A percentile compares a stretch with the other conserved stretches of the same genome.
phyloP scores from a whole-genome alignment of 2,113 vertebrate species.

The Naja naja region DNA sequence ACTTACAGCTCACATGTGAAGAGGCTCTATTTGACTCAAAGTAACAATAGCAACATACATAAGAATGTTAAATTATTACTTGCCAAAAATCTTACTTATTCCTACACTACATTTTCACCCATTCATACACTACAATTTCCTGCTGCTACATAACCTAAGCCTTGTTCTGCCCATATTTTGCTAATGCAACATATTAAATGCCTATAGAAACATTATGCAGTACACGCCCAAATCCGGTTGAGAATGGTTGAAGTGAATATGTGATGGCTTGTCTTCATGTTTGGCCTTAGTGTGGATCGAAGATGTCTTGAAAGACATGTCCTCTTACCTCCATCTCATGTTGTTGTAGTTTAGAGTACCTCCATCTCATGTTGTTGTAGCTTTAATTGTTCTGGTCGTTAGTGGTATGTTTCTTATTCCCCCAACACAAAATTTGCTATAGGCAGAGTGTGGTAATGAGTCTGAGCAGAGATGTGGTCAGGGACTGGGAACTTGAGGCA shows the following conservation, averaged over 20 bases:
- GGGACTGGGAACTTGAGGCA: neutral
- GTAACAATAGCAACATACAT: neutral
- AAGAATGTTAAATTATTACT: neutral
- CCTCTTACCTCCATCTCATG: neutral
- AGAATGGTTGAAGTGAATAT: neutral
- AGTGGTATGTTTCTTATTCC: neutral
- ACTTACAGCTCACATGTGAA: neutral
- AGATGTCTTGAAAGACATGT: neutral
- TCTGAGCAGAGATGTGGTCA: neutral
- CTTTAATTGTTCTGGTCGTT: neutral
- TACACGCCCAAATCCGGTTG: neutral
- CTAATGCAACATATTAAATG: neutral
- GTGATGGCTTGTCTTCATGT: neutral
- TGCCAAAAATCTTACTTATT: neutral
- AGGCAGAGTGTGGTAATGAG: neutral
- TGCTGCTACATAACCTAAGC: neutral
- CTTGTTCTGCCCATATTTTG: neutral
- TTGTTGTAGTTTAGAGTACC: neutral
- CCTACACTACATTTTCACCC: neutral
- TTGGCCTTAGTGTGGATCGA: neutral
- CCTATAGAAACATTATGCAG: neutral
- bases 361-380: neutral
- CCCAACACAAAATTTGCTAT: neutral
- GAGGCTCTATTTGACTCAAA: neutral
- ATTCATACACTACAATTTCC: neutral